Evolutionary conservation across 2,113 vertebrate species (phyloP), one percentile per base, ranked within the genome.

Genomic region (Cebus imitator): DNA sequence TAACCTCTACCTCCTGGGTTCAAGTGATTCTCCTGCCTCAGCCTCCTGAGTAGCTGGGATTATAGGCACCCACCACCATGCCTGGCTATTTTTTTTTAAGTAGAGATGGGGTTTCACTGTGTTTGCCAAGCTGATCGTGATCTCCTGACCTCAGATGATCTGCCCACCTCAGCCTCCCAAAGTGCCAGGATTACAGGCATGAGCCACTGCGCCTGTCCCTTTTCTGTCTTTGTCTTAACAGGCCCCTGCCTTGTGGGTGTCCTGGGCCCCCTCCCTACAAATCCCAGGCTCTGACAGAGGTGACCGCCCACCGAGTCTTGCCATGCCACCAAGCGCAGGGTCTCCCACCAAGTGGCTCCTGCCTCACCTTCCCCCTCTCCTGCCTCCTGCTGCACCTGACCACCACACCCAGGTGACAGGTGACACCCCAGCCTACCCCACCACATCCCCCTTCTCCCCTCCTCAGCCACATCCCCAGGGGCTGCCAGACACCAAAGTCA

Each of bases 301-400:
- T 52, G 4, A 12, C 80, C 11, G 9, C 70, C 72, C 1, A 9
- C 3, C 1, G 13, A 40, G 37, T 50, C 20, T 61, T 27, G 0
- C 43, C 6, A 3, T 1, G 1, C 20, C 14, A 0, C 20, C 23
- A 5, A 27, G 25, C 21, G 12, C 1, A 3, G 68, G n/a, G 14
- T 76, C 43, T 52, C 18, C 55, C 14, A 14, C 48, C n/a, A 8
- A 27, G 58, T 0, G 5, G 73, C 52, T 1, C 0, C 45, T 21
- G 4, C 45, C 1, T 57, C 58, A 20, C 23, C 0, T 9, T 23
- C 0, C 0, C 5, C 2, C 0, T 16, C 82, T 4, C 37, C 48
- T 37, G 3, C 11, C 16, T 35, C 73, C 14, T 16, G 32, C 16
- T 0, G 4, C 8, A 0, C 9, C 12, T 2, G 2, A 50, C 6